phyloP scores from a whole-genome alignment of 2,888 invertebrate species.

The Micropterix aruncella region DNA sequence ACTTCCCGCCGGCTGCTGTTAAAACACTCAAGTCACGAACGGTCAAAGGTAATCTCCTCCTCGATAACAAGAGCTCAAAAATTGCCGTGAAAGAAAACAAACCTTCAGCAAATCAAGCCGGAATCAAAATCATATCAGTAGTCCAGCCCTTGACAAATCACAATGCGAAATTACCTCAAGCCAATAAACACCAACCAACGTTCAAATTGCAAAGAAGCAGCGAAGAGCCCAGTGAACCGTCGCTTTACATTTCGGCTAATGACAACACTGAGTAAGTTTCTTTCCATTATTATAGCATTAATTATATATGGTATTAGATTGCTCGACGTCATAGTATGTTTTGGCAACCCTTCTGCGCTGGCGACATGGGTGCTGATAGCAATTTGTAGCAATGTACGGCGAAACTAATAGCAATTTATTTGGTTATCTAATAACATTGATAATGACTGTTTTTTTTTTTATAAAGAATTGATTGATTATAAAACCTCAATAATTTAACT shows the following conservation, averaged over 20 bases:
- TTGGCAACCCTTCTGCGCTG: no score
- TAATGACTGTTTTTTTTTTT: no score
- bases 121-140: constrained; percentile 23
- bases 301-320: no score
- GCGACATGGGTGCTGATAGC: no score
- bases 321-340: no score
- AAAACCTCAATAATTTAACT: no score
- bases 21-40: constrained; percentile 11
- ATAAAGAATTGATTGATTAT: no score
- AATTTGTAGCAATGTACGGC: no score
- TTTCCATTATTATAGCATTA: no score
- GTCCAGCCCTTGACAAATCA: constrained; percentile 30
- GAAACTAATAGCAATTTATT: no score
- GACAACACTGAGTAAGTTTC: constrained; percentile 40
- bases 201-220: constrained; percentile 38
- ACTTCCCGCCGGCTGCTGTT: constrained; percentile 17
- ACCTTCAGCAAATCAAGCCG: background rate
- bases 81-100: constrained; percentile 8
- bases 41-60: background rate
- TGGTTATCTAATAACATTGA: no score
- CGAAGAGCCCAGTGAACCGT: constrained; percentile 61
- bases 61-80: constrained; percentile 5
- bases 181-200: constrained; percentile 24
- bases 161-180: constrained; percentile 22
- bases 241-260: constrained; percentile 66